Evolutionary conservation across 2,888 invertebrate species (phyloP), one percentile per base, ranked within the genome.

Genomic region (Candidula unifasciata): DNA sequence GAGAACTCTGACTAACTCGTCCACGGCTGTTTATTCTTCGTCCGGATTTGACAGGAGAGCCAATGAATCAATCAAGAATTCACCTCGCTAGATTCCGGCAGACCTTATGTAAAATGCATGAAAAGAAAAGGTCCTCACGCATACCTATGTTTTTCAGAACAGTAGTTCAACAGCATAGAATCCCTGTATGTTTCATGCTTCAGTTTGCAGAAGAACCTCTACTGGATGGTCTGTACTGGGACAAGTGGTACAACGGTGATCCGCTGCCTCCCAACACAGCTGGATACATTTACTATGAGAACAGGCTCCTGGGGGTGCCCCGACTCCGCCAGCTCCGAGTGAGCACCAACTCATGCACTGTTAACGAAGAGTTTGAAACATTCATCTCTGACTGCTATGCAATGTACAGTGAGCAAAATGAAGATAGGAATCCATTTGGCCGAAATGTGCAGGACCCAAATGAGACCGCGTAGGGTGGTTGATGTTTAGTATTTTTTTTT

Each of bases 361-460:
- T 96, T 2, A 95, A 95, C 83, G 94, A 94, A 37, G 95, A 95
- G 82, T 96, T 96, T 89, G 93, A 94, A 71, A 92, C 94, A 71
- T 94, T 95, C 85, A 96, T 96, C 89, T 92, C 93, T 37, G 93
- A 93, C 37, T 96, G 96, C 90, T 96, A 95, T 91, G 95, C 94
- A 5, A 90, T 92, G 0, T 96, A 95, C 91, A 93, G 94, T 0
- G 74, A 88, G 0, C 82, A 87, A 0, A 91, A 93, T 35, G 95
- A 96, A 92, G 95, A 96, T 69, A 84, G n/a, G 69, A 18, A 27
- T 13, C 60, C 82, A 0, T 87, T 85, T 80, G 87, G 87, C 16
- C 35, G 60, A 37, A n/a, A 33, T 37, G 0, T 18, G 10, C 52
- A 60, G 57, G 78, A 69, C 0, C 44, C 84, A 21, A 89, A 89